Percentiles rank a stretch among this genome's conserved stretches.
Evolutionary conservation across 2,888 invertebrate species (phyloP).

Genomic region (Scrobipalpa costella): DNA sequence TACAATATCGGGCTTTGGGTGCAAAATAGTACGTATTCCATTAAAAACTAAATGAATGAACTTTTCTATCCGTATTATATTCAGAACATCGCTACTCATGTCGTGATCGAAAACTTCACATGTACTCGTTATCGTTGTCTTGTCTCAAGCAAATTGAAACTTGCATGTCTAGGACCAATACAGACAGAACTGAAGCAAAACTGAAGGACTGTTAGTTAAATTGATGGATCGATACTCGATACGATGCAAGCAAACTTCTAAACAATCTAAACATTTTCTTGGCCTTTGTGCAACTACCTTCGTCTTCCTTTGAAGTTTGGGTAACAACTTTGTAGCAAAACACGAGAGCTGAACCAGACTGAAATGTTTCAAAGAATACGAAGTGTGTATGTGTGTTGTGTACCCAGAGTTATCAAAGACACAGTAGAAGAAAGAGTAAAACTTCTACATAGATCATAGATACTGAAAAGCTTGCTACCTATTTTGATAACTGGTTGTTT

Average conservation of each 20-base stretch:
- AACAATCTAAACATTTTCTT: conserved; percentile 18
- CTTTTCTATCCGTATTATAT: not conserved
- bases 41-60: not conserved
- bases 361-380: conserved; percentile 1
- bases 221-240: conserved; percentile 11
- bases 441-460: too few relatives aligned
- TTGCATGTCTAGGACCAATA: not conserved
- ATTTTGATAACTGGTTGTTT: too few relatives aligned
- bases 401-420: too few relatives aligned
- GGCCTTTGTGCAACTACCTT: conserved; percentile 10
- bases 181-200: not conserved
- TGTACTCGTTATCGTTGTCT: conserved; percentile 5
- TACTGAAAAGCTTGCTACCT: too few relatives aligned
- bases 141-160: conserved; percentile 17
- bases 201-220: conserved; percentile 11
- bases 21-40: too few relatives aligned
- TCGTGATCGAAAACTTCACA: not conserved
- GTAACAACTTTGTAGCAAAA: conserved; percentile 16
- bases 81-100: too few relatives aligned
- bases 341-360: conserved; percentile 6
- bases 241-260: conserved; percentile 13
- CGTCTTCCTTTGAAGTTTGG: conserved; percentile 19
- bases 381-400: not conserved
- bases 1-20: too few relatives aligned
- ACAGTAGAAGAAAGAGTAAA: too few relatives aligned